A percentile compares a stretch with the other conserved stretches of the same genome.
These are phyloP conservation scores for Sphaerophoria taeniata DNA, from an alignment of 2,888 invertebrate species.

Conservation along the genomic window DNA sequence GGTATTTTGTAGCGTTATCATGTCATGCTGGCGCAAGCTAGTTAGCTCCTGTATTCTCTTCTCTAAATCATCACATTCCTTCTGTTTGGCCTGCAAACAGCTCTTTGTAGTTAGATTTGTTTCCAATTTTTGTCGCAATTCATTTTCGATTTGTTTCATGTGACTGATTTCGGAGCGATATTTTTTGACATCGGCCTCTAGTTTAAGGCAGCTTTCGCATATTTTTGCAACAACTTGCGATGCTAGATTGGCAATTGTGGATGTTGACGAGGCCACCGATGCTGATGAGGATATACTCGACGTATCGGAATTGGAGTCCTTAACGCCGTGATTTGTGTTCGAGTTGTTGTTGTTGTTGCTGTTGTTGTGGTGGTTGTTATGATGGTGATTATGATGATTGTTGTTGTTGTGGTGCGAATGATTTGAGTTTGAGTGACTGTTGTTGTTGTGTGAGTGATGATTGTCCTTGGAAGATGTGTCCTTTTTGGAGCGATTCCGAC, in stretches of 20 bases:
- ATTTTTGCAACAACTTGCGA: constrained; percentile 82
- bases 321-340: constrained; percentile 74
- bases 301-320: constrained; percentile 75
- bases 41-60: constrained; percentile 90
- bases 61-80: too few species aligned
- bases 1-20: constrained; percentile 88
- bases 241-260: constrained; percentile 81
- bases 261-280: constrained; percentile 78
- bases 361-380: constrained; percentile 57
- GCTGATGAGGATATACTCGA: constrained; percentile 80
- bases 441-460: constrained; percentile 78
- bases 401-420: constrained; percentile 70
- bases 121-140: constrained; percentile 83
- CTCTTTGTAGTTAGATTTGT: too few species aligned
- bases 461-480: constrained; percentile 82
- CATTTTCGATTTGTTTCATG: constrained; percentile 83
- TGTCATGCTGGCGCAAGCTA: constrained; percentile 89
- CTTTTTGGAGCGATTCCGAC: constrained; percentile 72
- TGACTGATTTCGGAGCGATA: constrained; percentile 82
- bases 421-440: constrained; percentile 69
- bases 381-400: constrained; percentile 62
- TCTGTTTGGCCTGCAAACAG: too few species aligned
- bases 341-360: constrained; percentile 63
- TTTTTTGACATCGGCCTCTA: constrained; percentile 82
- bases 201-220: constrained; percentile 82